These are phyloP conservation scores for Diorhabda carinulata DNA, from an alignment of 1,140 invertebrate species.

Conservation along the genomic window DNA sequence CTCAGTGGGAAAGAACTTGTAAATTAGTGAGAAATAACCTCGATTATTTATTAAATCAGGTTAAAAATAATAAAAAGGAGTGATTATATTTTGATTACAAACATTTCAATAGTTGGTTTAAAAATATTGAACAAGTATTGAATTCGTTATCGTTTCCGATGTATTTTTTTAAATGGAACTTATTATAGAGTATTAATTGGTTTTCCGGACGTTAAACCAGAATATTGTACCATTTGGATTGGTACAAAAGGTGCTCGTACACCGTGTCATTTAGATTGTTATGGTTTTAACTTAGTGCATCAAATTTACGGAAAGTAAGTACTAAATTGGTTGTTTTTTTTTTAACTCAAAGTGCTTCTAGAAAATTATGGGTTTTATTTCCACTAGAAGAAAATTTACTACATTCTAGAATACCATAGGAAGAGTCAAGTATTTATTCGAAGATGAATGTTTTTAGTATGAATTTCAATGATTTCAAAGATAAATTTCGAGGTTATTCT, in stretches of 20 bases:
- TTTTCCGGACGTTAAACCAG: conserved; percentile 61
- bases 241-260: conserved; percentile 85
- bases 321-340: conserved; percentile 13
- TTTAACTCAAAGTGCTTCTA: conserved; percentile 46
- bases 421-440: conserved; percentile 95
- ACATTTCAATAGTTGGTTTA: conserved; percentile 68
- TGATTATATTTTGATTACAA: conserved; percentile 87
- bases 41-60: conserved; percentile 57
- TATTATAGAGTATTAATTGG: conserved; percentile 48
- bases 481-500: too few relatives aligned
- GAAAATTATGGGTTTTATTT: conserved; percentile 92
- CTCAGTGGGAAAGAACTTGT: conserved; percentile 74
- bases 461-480: conserved; percentile 32
- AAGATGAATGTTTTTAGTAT: conserved; percentile 73
- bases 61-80: conserved; percentile 41
- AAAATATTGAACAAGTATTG: conserved; percentile 56
- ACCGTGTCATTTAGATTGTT: conserved; percentile 90
- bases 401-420: conserved; percentile 87
- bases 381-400: conserved; percentile 72
- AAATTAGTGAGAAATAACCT: conserved; percentile 55
- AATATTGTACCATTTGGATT: conserved; percentile 84
- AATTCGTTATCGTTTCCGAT: conserved; percentile 32
- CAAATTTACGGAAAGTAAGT: conserved; percentile 69
- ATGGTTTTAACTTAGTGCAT: conserved; percentile 88
- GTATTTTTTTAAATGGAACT: too few relatives aligned